These are phyloP conservation scores for Pseudochaenichthys georgianus DNA, from an alignment of 2,797 vertebrate genomes.

Conservation along the genomic window DNA sequence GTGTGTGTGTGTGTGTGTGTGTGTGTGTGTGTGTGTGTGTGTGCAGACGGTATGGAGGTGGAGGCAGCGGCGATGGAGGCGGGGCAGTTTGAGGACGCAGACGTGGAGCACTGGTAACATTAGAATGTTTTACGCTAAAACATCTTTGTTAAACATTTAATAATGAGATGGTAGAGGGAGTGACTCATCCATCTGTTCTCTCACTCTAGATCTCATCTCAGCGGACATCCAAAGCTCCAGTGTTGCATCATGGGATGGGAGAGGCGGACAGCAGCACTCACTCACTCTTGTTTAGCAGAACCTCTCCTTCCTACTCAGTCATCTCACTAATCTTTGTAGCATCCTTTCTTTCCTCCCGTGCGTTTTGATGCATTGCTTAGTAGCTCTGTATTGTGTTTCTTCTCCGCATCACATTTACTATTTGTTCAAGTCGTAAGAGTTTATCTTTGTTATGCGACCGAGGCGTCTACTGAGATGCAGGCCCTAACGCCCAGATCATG, in stretches of 20 bases:
- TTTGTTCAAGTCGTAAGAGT: not conserved
- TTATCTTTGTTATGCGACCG: not conserved
- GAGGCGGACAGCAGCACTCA: slow-evolving; percentile 21
- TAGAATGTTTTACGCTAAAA: not conserved
- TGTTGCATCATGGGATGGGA: slow-evolving; percentile 55
- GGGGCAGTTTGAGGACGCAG: slow-evolving; percentile 97
- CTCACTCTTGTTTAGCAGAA: slow-evolving; percentile 3
- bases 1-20: slow-evolving; percentile 8
- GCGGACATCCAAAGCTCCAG: slow-evolving; percentile 45
- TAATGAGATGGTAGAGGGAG: not conserved
- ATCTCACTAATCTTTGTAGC: slow-evolving; percentile 14
- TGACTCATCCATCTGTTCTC: not conserved
- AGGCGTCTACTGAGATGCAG: slow-evolving; percentile 3
- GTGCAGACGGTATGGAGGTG: slow-evolving; percentile 95
- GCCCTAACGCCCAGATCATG: not conserved
- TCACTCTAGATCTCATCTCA: slow-evolving; percentile 58
- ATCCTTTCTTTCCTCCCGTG: not conserved
- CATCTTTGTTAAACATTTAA: not conserved
- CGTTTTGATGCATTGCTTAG: too few species aligned
- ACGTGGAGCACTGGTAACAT: slow-evolving; percentile 93
- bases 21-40: not conserved
- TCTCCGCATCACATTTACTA: not conserved
- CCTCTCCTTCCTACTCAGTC: not conserved
- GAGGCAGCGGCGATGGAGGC: slow-evolving; percentile 88
- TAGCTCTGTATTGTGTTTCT: slow-evolving; percentile 11